A percentile compares a stretch with the other conserved stretches of the same genome.
Evolutionary conservation across 2,113 vertebrate species (phyloP).

Genomic region (Pogona vitticeps): DNA sequence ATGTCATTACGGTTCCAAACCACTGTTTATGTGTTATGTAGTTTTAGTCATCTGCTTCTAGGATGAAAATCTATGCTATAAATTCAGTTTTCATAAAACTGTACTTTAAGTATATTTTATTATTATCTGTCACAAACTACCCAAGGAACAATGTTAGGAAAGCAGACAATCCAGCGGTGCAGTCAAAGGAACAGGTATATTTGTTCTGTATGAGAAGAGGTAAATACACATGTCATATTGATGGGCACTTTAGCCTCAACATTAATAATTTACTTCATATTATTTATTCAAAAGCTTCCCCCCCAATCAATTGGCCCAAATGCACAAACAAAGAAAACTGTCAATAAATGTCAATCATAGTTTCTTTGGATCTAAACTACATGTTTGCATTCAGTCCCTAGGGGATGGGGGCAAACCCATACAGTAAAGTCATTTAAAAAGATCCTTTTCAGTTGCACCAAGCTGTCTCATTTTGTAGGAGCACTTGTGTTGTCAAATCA

Average conservation of each 20-base stretch:
- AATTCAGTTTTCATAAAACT: not conserved
- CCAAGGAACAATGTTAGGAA: not conserved
- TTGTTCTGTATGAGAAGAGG: not conserved
- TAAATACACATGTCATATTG: not conserved
- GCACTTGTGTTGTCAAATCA: not conserved
- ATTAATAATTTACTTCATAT: not conserved
- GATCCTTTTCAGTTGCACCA: not conserved
- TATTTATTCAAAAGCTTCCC: not conserved
- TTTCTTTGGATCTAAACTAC: not conserved
- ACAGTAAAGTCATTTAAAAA: not conserved
- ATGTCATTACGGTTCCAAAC: not conserved
- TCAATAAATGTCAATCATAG: not conserved
- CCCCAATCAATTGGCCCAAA: not conserved
- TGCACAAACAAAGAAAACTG: not conserved
- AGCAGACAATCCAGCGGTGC: not conserved
- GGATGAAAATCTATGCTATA: no score
- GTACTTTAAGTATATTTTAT: not conserved
- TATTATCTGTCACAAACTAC: not conserved
- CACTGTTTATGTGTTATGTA: not conserved
- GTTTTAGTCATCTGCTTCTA: not conserved
- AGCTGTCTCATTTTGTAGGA: not conserved
- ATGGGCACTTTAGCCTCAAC: not conserved
- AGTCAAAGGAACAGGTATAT: not conserved
- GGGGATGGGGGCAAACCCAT: not conserved
- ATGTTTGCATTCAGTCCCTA: not conserved